Conservation (phyloP, 1,140 invertebrate genomes). For the Lepidurus couesii region DNA sequence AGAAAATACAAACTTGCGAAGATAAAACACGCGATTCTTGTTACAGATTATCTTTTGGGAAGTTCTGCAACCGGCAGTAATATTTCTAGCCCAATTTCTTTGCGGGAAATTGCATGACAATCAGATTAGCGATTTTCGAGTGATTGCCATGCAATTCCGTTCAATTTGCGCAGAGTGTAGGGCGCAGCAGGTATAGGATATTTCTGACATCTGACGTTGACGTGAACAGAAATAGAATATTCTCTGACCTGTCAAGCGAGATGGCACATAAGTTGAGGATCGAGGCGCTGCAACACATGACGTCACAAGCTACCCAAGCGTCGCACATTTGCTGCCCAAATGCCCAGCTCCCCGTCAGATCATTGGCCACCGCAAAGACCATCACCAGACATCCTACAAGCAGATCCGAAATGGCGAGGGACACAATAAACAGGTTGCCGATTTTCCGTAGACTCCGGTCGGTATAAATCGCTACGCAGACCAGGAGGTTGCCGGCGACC, state of each 20-base stretch:
- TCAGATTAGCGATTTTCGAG: too few relatives aligned
- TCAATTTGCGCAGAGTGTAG: too few relatives aligned
- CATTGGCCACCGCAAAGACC: slow-evolving; percentile 84
- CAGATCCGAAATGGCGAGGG: slow-evolving; percentile 89
- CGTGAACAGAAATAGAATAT: neutral
- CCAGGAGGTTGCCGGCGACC: slow-evolving; percentile 87
- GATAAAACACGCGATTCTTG: too few relatives aligned
- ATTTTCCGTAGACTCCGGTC: slow-evolving; percentile 84
- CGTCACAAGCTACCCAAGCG: slow-evolving; percentile 97
- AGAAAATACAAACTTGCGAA: too few relatives aligned
- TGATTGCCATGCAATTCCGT: too few relatives aligned
- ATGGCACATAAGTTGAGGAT: slow-evolving; percentile 98
- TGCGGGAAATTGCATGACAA: too few relatives aligned
- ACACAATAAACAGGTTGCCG: slow-evolving; percentile 91
- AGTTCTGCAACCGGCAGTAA: too few relatives aligned
- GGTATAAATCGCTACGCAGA: slow-evolving; percentile 92
- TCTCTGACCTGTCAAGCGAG: slow-evolving; percentile 66
- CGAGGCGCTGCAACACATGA: slow-evolving; percentile 97
- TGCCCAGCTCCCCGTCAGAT: slow-evolving; percentile 85
- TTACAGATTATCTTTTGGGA: too few relatives aligned
- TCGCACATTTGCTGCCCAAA: slow-evolving; percentile 95
- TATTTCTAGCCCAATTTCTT: too few relatives aligned
- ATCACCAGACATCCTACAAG: slow-evolving; percentile 90
- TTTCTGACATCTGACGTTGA: too few relatives aligned
- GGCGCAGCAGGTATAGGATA: too few relatives aligned